These are phyloP conservation scores for Caenorhabditis sinica DNA, from an alignment of 2,888 invertebrate genomes.

Conservation along the genomic window DNA sequence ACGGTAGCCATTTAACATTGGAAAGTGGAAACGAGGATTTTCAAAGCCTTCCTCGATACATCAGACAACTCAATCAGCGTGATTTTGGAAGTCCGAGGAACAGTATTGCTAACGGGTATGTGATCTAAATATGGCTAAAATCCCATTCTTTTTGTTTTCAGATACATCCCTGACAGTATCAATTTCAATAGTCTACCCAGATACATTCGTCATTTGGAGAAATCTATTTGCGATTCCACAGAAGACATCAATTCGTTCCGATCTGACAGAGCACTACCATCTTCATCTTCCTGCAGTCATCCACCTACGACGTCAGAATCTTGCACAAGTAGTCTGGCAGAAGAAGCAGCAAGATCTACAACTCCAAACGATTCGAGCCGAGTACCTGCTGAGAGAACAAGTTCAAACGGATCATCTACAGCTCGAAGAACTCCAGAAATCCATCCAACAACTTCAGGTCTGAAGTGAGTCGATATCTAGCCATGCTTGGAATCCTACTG, in stretches of 20 bases:
- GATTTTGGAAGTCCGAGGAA: constrained; percentile 50
- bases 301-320: constrained; percentile 58
- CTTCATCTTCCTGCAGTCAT: constrained; percentile 54
- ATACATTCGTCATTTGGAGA: constrained; percentile 56
- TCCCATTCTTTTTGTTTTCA: constrained; percentile 20
- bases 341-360: constrained; percentile 32
- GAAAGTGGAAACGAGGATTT: constrained; percentile 44
- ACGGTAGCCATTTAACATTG: constrained; percentile 10
- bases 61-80: constrained; percentile 48
- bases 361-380: constrained; percentile 23
- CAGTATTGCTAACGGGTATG: constrained; percentile 49
- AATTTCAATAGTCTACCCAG: constrained; percentile 54
- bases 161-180: constrained; percentile 43
- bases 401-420: constrained; percentile 32
- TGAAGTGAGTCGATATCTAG: constrained; percentile 45
- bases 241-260: constrained; percentile 43
- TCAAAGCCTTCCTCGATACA: constrained; percentile 61
- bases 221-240: constrained; percentile 33
- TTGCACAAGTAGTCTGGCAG: constrained; percentile 49
- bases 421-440: constrained; percentile 9
- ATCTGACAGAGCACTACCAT: constrained; percentile 38
- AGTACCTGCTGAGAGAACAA: constrained; percentile 5
- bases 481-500: not conserved
- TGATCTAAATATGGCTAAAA: not conserved
- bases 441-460: constrained; percentile 35